A percentile compares a stretch with the other conserved stretches of the same genome.
phyloP scores from a whole-genome alignment of 2,888 invertebrate genomes.

The Lasius platythorax region DNA sequence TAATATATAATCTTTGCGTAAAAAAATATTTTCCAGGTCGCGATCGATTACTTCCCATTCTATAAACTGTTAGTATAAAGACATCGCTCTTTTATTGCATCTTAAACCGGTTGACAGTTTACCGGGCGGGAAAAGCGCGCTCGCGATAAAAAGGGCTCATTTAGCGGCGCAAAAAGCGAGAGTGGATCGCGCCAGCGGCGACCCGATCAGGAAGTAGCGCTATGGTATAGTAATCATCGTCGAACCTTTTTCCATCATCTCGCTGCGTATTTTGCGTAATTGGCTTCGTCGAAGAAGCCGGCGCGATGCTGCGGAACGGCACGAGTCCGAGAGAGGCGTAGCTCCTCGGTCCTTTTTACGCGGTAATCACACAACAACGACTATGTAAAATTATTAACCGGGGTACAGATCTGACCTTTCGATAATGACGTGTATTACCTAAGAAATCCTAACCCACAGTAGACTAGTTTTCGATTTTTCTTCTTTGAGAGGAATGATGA shows the following conservation, averaged over 20 bases:
- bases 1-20: not conserved
- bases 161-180: slow-evolving; percentile 59
- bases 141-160: slow-evolving; percentile 41
- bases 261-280: slow-evolving; percentile 69
- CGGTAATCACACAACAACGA: slow-evolving; percentile 70
- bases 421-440: slow-evolving; percentile 15
- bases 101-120: slow-evolving; percentile 38
- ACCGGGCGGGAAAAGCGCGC: not conserved
- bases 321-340: slow-evolving; percentile 61
- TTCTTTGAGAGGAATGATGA: not conserved
- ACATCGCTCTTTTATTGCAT: not conserved
- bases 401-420: slow-evolving; percentile 42
- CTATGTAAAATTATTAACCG: slow-evolving; percentile 71
- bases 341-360: slow-evolving; percentile 56
- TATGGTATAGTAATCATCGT: slow-evolving; percentile 68
- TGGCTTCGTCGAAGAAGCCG: slow-evolving; percentile 67
- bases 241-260: slow-evolving; percentile 62
- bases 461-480: not conserved
- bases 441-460: not conserved
- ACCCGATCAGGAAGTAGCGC: slow-evolving; percentile 69
- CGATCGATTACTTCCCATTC: not conserved
- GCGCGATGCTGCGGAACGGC: slow-evolving; percentile 39
- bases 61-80: not conserved
- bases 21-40: not conserved
- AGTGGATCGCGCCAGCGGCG: slow-evolving; percentile 54